phyloP scores from a whole-genome alignment of 2,888 invertebrate species.

The Nephrocerus scutellatus region DNA sequence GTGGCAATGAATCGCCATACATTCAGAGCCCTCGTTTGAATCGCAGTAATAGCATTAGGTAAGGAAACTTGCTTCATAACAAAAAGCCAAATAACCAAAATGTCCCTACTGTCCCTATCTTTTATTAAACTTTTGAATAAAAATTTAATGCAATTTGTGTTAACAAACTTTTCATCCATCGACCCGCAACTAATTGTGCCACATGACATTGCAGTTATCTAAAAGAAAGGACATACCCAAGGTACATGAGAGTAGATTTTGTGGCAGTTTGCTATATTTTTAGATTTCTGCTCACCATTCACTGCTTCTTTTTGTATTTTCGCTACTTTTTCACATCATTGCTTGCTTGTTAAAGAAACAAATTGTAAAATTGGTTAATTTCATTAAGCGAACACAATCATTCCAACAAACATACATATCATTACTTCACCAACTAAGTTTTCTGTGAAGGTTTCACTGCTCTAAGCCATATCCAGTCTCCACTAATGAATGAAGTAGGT shows the following conservation, averaged over 20 bases:
- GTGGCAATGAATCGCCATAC: conserved; percentile 42
- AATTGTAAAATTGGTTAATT: no score
- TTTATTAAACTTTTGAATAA: conserved; percentile 12
- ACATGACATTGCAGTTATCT: conserved; percentile 62
- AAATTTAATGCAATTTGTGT: conserved; percentile 2
- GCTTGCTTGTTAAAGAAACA: no score
- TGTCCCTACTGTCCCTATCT: background rate
- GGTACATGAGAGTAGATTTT: conserved; percentile 54
- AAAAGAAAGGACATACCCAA: conserved; percentile 88
- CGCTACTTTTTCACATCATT: conserved; percentile 16
- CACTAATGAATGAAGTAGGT: no score
- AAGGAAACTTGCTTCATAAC: conserved; percentile 37
- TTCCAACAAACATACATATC: no score
- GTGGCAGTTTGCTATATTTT: background rate
- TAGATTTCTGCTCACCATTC: conserved; percentile 10
- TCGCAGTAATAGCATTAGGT: conserved; percentile 91
- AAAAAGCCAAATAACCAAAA: background rate
- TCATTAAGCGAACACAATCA: no score
- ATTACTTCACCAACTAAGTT: no score
- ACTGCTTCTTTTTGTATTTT: conserved; percentile 12
- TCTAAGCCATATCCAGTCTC: no score
- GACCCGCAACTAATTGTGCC: no score
- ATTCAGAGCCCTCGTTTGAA: conserved; percentile 63
- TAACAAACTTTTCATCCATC: no score
- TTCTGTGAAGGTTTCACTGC: no score